These are phyloP conservation scores for Thunnus thynnus DNA, from an alignment of 2,113 vertebrate species.

Conservation along the genomic window DNA sequence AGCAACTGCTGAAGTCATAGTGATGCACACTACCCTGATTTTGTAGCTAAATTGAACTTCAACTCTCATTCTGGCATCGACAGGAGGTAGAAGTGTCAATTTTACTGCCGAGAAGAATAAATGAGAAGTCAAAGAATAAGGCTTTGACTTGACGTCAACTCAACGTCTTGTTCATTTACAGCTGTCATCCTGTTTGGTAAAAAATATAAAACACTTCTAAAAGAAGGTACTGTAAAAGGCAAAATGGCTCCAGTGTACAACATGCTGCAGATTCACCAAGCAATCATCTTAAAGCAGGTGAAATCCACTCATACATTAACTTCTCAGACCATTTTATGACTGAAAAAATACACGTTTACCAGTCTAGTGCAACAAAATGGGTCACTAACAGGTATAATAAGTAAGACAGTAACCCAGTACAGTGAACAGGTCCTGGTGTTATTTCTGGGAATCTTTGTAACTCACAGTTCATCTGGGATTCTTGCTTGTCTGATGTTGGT, in stretches of 20 bases:
- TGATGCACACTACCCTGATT: background rate
- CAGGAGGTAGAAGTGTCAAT: background rate
- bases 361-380: background rate
- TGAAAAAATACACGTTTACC: background rate
- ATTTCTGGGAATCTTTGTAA: background rate
- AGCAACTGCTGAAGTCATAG: background rate
- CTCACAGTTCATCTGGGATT: background rate
- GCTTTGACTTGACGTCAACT: background rate
- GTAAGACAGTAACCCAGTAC: background rate
- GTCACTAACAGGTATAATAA: background rate
- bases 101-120: background rate
- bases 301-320: too few species aligned
- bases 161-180: too few species aligned
- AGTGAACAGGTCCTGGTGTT: background rate
- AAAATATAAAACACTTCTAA: background rate
- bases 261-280: too few species aligned
- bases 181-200: too few species aligned
- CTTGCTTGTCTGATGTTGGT: background rate
- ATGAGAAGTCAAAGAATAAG: background rate
- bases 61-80: background rate
- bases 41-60: slow-evolving; percentile 3
- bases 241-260: background rate
- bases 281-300: too few species aligned
- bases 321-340: background rate
- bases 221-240: background rate